Evolutionary conservation across 2,888 invertebrate genomes (phyloP), one percentile per base, ranked within the genome.

Genomic region (Limnephilus auricula): DNA sequence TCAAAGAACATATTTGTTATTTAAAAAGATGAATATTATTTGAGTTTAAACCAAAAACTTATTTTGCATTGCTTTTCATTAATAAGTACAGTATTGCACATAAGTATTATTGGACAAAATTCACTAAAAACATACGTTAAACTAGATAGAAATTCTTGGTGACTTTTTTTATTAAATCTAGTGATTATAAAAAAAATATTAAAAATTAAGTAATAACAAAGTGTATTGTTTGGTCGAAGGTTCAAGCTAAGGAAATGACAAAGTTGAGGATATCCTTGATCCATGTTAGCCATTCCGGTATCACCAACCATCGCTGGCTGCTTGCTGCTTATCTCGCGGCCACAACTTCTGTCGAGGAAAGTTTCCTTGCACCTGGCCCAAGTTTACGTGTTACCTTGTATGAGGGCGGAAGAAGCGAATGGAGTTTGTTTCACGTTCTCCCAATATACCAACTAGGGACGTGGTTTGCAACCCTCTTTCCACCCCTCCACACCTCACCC

Each of bases 391-490:
- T 50, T 45, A 50, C 86, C 31, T 37, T 32, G 83, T 83, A 83
- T 83, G 83, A 83, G n/a, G 83, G 32, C 32, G 31, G 86, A 85
- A 85, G 40, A 37, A 34, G 32, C 82, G 34, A 65, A 25, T 65
- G 25, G 65, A 83, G 83, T 86, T 45, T 86, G 65, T 86, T 40
- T 15, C 86, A 86, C 86, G 86, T 86, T 4, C 86, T 86, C 31
- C 65, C 45, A 86, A 86, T 86, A 86, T 86, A 86, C 86, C 40
- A 86, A 50, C 86, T 45, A 30, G 15, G 45, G 40, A 50, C 86
- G 86, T 86, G 86, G 45, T 30, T 31, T 31, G 34, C 18, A 25
- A 25, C 9, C 65, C n/a, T 6, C 18, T 6, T 15, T 1, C 45
- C 15, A 2, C 15, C 15, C 4, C 15, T 0, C 25, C 18, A 0